These are phyloP conservation scores for Lates japonicus DNA, from an alignment of 2,797 vertebrate genomes.

Conservation along the genomic window DNA sequence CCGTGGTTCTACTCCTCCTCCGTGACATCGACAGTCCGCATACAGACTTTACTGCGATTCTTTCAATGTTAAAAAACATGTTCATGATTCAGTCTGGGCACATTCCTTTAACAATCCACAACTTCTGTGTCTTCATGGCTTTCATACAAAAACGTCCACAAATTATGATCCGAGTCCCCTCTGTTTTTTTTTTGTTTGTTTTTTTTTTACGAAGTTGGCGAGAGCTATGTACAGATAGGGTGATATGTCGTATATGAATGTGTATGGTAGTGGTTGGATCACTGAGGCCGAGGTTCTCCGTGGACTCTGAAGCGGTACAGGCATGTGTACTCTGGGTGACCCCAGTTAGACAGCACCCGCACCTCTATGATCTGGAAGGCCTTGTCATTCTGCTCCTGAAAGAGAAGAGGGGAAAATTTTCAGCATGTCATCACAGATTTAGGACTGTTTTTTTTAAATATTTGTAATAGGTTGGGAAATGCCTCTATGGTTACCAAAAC, in stretches of 20 bases:
- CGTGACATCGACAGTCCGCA: constrained; percentile 35
- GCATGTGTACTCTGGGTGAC: constrained; percentile 95
- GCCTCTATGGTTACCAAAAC: constrained; percentile 83
- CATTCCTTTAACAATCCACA: constrained; percentile 59
- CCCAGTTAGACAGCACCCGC: constrained; percentile 96
- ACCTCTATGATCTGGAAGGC: constrained; percentile 95
- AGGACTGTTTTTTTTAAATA: not conserved
- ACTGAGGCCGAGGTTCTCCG: constrained; percentile 86
- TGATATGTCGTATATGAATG: constrained; percentile 47
- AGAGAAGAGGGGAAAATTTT: constrained; percentile 18
- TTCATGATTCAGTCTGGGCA: constrained; percentile 57
- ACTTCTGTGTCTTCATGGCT: constrained; percentile 46
- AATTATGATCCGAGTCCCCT: constrained; percentile 44
- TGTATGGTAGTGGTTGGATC: constrained; percentile 44
- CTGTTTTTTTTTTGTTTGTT: not conserved
- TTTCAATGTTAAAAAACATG: constrained; percentile 56
- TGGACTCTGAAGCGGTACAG: constrained; percentile 97
- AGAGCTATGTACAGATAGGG: constrained; percentile 81
- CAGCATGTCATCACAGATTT: not conserved
- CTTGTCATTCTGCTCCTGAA: constrained; percentile 86
- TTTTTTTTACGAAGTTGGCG: constrained; percentile 36
- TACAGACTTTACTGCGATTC: constrained; percentile 57
- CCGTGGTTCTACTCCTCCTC: constrained; percentile 58
- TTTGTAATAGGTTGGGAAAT: not conserved
- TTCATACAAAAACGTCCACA: constrained; percentile 42